Conservation (phyloP, 2,113 vertebrate species). For the Lonchura striata region DNA sequence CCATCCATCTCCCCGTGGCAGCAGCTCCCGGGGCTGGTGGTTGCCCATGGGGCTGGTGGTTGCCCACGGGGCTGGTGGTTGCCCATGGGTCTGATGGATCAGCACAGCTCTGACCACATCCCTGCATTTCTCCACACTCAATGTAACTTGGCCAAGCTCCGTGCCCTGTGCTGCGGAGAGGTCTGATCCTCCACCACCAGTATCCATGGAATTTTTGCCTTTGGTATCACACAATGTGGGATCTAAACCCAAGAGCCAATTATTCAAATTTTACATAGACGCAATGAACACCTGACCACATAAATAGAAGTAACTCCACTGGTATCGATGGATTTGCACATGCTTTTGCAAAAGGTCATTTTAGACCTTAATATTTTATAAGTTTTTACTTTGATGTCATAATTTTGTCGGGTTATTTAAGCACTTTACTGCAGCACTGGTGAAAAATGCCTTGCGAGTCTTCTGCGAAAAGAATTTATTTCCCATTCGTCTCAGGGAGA, state of each 20-base stretch:
- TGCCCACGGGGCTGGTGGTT: neutral
- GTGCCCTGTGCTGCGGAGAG: accelerated
- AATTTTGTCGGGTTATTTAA: constrained; percentile 15
- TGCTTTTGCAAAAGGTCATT: constrained; percentile 17
- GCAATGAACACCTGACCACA: neutral
- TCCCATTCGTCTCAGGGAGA: neutral
- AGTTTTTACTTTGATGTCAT: neutral
- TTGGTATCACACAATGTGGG: neutral
- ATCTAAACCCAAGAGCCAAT: neutral
- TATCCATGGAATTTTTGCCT: neutral
- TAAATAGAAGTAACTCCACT: neutral
- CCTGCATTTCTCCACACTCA: accelerated
- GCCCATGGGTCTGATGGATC: neutral
- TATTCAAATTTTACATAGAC: neutral
- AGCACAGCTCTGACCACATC: accelerated
- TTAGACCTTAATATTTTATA: constrained; percentile 24
- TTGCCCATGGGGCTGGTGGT: neutral
- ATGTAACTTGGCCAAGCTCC: accelerated
- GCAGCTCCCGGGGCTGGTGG: neutral
- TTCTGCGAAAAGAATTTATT: neutral
- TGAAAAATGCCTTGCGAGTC: neutral
- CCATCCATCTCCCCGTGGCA: neutral
- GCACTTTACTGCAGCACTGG: neutral
- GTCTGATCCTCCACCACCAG: neutral
- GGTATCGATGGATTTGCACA: neutral